Base-by-base conservation (phyloP, 1,140 invertebrate genomes). In the Hestina assimilis region DNA sequence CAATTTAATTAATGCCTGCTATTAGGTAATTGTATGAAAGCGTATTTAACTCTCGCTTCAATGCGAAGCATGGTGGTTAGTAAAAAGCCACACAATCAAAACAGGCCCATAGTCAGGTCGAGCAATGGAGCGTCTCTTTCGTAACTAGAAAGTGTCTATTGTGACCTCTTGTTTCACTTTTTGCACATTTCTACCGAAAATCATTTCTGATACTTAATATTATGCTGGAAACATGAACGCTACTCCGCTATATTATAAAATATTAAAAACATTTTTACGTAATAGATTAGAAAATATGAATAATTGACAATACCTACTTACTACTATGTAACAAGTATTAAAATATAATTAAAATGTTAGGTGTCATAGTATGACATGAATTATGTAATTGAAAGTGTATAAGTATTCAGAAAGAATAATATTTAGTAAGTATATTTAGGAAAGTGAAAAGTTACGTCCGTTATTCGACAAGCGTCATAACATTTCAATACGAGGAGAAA, bases 81-180 rank as follows among this genome's bases (percentile, higher is more conserved):
- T 41, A 35, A 41, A 48, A 57, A 42, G 33, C 33, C 29, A 17
- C 38, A 29, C 24, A 48, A 55, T 46, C 23, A 50, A 43, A 46
- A 61, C 42, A 57, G 26, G 42, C 52, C 51, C 29, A 46, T 47
- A 17, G 54, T 26, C 38, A 28, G 12, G 26, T 55, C 33, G 41
- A 31, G 63, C 48, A 51, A 77, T 57, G 38, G 54, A 48, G 54
- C 54, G 54, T 20, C 45, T 57, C 73, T 84, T 82, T 82, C 75
- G 78, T 79, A 82, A 83, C 67, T 76, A 82, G 79, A 85, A 85
- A 85, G 82, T 74, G 54, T 55, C 35, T 43, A 60, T 69, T 69
- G 54, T 67, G 53, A 63, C 52, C 57, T 55, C 43, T 26, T 31
- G 43, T 63, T 63, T 65, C 35, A 56, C 62, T 55, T 68, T 63